Evolutionary conservation across 2,113 vertebrate species (phyloP).

Genomic region (Asarcornis scutulata): DNA sequence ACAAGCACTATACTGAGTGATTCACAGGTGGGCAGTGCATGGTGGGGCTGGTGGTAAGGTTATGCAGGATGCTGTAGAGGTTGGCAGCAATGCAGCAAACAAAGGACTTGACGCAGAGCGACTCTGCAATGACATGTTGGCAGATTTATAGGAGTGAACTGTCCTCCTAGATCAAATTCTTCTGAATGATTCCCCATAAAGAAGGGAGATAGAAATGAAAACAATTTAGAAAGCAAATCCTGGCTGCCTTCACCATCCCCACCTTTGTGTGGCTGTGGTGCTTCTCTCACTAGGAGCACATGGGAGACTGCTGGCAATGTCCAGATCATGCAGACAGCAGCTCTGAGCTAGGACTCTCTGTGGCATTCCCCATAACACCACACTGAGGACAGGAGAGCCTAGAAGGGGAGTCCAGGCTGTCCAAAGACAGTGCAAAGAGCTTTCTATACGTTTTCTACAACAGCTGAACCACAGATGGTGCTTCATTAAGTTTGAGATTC

Average conservation of each 20-base stretch:
- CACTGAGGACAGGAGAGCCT: background rate
- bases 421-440: background rate
- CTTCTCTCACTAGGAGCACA: background rate
- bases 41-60: background rate
- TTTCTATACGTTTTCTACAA: background rate
- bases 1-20: background rate
- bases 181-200: background rate
- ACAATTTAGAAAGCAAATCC: background rate
- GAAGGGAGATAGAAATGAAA: background rate
- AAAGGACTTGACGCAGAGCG: fast-evolving
- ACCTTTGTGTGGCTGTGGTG: background rate
- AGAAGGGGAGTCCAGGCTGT: background rate
- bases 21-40: background rate
- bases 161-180: background rate
- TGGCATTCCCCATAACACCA: background rate
- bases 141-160: background rate
- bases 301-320: fast-evolving
- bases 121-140: background rate
- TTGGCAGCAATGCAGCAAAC: background rate
- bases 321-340: background rate
- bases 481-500: background rate
- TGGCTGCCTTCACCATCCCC: background rate
- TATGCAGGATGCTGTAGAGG: fast-evolving
- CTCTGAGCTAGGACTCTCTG: background rate
- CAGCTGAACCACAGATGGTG: background rate